Conservation (phyloP, 2,113 vertebrate genomes). For the Corydoras maculifer region DNA sequence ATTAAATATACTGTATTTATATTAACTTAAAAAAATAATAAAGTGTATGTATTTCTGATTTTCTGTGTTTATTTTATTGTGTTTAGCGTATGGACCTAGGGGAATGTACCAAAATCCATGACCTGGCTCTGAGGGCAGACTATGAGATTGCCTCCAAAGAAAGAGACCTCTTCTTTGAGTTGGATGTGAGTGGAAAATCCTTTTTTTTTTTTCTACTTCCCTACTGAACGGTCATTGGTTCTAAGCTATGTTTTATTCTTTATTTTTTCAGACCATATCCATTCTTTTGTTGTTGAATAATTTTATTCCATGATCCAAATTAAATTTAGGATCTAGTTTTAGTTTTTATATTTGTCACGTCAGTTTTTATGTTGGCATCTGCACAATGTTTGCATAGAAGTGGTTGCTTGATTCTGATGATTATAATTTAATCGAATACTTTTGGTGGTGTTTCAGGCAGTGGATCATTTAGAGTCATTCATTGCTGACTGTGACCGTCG, state of each 20-base stretch:
- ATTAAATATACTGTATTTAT: not conserved
- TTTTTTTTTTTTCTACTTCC: not conserved
- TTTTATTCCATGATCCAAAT: too few relatives aligned
- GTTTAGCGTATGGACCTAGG: conserved; percentile 95
- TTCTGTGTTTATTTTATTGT: not conserved
- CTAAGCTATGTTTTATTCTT: too few relatives aligned
- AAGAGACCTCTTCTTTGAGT: conserved; percentile 93
- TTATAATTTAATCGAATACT: not conserved
- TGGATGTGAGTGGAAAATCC: conserved; percentile 81
- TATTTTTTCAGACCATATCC: too few relatives aligned
- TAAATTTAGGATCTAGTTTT: too few relatives aligned
- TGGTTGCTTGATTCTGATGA: not conserved
- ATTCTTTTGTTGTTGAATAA: too few relatives aligned
- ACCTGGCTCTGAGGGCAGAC: conserved; percentile 93
- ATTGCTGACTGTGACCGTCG: conserved; percentile 95
- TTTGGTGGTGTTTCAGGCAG: conserved; percentile 67
- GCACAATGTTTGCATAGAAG: too few relatives aligned
- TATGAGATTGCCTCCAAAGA: conserved; percentile 99
- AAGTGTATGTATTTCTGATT: not conserved
- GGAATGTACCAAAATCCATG: conserved; percentile 98
- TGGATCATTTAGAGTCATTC: conserved; percentile 96
- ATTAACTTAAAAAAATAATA: not conserved
- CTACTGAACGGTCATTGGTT: too few relatives aligned
- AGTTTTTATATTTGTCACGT: too few relatives aligned
- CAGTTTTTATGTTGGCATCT: too few relatives aligned